Evolutionary conservation across 2,888 invertebrate genomes (phyloP).

Genomic region (Iselma pallidipennis): DNA sequence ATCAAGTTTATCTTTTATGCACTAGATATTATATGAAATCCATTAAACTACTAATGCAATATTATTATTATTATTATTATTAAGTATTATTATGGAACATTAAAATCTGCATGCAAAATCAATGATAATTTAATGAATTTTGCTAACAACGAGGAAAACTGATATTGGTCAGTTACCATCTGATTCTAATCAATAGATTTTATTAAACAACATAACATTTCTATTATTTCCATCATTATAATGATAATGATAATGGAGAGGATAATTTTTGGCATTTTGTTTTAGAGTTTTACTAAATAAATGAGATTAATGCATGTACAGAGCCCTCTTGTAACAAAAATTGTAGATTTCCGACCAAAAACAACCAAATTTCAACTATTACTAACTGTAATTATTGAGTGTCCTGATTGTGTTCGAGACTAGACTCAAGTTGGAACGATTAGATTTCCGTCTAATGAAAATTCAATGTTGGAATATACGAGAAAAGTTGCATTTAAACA

Average conservation of each 20-base stretch:
- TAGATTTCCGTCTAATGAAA: background rate
- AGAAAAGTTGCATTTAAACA: background rate
- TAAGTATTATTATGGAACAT: background rate
- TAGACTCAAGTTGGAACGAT: background rate
- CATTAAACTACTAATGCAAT: background rate
- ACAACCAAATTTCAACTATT: background rate
- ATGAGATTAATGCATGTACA: too few relatives aligned
- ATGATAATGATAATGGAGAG: background rate
- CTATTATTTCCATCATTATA: background rate
- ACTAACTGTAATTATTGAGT: background rate
- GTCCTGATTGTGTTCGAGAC: background rate
- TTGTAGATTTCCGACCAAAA: background rate
- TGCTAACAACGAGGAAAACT: background rate
- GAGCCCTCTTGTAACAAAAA: too few relatives aligned
- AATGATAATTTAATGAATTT: background rate
- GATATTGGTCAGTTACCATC: background rate
- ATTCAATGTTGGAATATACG: background rate
- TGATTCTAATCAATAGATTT: background rate
- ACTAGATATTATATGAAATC: background rate
- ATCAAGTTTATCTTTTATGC: background rate
- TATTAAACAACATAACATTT: background rate
- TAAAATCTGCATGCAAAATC: background rate
- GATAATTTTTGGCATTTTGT: background rate
- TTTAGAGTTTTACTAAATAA: too few relatives aligned
- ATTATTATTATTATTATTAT: background rate